phyloP scores from a whole-genome alignment of 2,113 vertebrate genomes.

The Ascaphus truei region DNA sequence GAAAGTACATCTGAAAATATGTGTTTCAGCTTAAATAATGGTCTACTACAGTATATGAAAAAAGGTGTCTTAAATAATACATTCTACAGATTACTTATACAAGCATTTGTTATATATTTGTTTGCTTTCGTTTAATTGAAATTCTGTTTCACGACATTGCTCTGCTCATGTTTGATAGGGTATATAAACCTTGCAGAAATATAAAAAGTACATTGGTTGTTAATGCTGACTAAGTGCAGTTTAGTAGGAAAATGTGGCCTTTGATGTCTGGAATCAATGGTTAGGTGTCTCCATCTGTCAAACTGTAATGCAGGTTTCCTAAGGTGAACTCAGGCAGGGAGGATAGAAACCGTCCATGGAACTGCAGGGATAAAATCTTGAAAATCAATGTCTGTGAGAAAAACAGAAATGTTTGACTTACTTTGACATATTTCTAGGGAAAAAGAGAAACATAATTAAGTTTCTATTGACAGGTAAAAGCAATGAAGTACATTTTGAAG shows the following conservation, averaged over 20 bases:
- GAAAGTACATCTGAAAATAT: no score
- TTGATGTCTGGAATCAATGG: neutral
- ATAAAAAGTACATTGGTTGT: neutral
- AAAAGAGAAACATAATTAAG: neutral
- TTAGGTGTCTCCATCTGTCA: constrained; percentile 10
- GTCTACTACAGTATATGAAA: no score
- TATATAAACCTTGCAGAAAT: no score
- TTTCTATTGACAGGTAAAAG: neutral
- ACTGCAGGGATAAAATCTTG: neutral
- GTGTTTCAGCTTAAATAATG: no score
- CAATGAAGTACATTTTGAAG: neutral
- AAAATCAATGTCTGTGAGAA: neutral
- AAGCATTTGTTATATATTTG: no score
- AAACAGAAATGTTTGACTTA: neutral
- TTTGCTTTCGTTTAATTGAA: no score
- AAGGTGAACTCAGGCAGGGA: neutral
- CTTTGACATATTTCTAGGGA: neutral
- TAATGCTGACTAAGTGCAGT: neutral
- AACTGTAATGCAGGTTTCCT: neutral
- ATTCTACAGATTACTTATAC: no score
- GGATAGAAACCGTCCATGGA: neutral
- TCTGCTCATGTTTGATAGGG: no score
- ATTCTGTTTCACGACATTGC: no score
- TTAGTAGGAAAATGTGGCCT: neutral
- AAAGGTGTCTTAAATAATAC: no score